phyloP scores from a whole-genome alignment of 2,113 vertebrate species.

The Rhinogobius similis region DNA sequence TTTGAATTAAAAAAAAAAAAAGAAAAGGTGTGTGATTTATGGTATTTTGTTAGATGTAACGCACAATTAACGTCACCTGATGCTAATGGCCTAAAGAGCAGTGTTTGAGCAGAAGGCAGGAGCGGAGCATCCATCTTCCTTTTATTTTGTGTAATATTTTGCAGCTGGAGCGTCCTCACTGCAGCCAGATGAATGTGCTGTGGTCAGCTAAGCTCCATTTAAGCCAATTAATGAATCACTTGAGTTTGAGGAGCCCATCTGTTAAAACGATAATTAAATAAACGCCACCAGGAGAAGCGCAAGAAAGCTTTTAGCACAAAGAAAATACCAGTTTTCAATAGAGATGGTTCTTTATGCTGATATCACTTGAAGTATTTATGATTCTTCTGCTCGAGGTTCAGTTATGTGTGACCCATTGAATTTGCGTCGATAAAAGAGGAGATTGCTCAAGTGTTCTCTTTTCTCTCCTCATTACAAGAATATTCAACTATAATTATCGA shows the following conservation, averaged over 20 bases:
- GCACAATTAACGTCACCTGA: not conserved
- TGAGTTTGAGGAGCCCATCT: slow-evolving; percentile 11
- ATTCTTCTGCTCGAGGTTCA: not conserved
- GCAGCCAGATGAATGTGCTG: slow-evolving; percentile 6
- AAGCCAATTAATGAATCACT: slow-evolving; percentile 4
- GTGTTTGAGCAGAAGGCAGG: not conserved
- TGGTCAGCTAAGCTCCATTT: slow-evolving; percentile 10
- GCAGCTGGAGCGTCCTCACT: not conserved
- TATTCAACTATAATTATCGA: not conserved
- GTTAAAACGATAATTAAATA: slow-evolving; percentile 6
- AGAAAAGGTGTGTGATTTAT: not conserved
- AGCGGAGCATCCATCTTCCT: slow-evolving; percentile 2
- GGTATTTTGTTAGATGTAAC: not conserved
- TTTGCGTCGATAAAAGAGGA: not conserved
- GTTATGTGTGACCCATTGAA: not conserved
- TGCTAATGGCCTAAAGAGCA: not conserved
- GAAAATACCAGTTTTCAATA: not conserved
- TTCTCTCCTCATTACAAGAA: not conserved
- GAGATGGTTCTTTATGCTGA: not conserved
- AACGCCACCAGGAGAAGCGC: not conserved
- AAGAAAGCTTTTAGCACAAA: not conserved
- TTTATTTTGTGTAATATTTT: slow-evolving; percentile 4
- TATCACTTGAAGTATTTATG: not conserved
- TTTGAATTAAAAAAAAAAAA: not conserved
- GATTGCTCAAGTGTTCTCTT: not conserved